Conservation (phyloP, 2,113 vertebrate species). For the Cariama cristata region DNA sequence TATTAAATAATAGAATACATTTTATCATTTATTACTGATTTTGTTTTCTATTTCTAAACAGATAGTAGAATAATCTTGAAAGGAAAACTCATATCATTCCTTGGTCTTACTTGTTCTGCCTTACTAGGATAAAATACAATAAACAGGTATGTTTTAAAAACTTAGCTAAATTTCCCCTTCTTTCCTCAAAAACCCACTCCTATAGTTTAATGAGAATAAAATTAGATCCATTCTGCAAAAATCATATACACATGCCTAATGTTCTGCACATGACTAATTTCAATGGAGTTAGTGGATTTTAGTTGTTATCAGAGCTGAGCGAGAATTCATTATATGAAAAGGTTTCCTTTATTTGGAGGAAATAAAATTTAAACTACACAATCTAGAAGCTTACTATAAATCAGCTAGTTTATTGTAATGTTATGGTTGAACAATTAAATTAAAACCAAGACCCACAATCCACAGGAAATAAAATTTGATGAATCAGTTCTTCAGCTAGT, state of each 20-base stretch:
- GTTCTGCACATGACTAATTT: conserved; percentile 16
- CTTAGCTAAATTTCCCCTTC: neutral
- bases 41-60: neutral
- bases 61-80: neutral
- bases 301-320: neutral
- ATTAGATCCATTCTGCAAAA: conserved; percentile 8
- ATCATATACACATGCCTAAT: neutral
- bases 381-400: conserved; percentile 4
- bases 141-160: neutral
- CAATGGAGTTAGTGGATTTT: conserved; percentile 30
- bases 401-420: neutral
- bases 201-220: conserved; percentile 17
- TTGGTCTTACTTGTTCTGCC: neutral
- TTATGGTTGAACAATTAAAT: neutral
- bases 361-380: conserved; percentile 10
- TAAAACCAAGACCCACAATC: neutral
- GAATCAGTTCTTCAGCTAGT: neutral
- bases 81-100: neutral
- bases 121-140: neutral
- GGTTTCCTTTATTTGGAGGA: neutral
- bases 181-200: neutral
- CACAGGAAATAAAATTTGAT: neutral
- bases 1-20: neutral
- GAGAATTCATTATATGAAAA: neutral
- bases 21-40: neutral